Evolutionary conservation across 64 coral and sea anemone species (phyloP).

Genomic region (Montipora foliosa): DNA sequence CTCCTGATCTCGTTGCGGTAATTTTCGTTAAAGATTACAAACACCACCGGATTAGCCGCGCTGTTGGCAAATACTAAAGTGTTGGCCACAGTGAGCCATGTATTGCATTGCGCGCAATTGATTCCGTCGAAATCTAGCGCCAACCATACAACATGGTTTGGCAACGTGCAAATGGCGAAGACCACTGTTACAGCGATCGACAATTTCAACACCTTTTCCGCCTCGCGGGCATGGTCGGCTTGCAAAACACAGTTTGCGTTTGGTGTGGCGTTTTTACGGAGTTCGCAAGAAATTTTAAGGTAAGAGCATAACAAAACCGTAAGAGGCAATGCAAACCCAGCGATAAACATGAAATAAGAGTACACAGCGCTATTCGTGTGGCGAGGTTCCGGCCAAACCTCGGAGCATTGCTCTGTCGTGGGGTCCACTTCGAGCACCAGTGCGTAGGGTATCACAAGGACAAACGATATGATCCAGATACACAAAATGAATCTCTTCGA

Average conservation of each 20-base stretch:
- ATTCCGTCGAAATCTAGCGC: conserved; percentile 65
- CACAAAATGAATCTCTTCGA: conserved; percentile 59
- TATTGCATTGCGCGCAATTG: conserved; percentile 54
- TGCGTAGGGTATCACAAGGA: conserved; percentile 77
- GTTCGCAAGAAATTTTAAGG: conserved; percentile 70
- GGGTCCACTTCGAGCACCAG: conserved; percentile 67
- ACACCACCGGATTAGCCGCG: conserved; percentile 80
- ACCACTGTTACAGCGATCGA: conserved; percentile 71
- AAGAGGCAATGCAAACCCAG: conserved; percentile 70
- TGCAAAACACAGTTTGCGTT: neutral
- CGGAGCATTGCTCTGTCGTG: conserved; percentile 52
- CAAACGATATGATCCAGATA: conserved; percentile 71
- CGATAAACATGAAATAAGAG: conserved; percentile 75
- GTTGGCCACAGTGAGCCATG: conserved; percentile 81
- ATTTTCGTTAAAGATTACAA: conserved; percentile 84
- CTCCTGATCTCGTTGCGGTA: conserved; percentile 73
- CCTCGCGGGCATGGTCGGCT: conserved; percentile 49
- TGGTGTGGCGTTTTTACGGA: conserved; percentile 19
- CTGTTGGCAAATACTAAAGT: conserved; percentile 83
- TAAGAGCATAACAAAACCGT: conserved; percentile 79
- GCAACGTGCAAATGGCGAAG: conserved; percentile 78
- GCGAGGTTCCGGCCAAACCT: conserved; percentile 77
- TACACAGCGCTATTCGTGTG: conserved; percentile 45
- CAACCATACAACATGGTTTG: conserved; percentile 84
- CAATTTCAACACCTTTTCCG: conserved; percentile 81